These are phyloP conservation scores for Triplophysa yarkandensis DNA, from an alignment of 2,797 vertebrate species.

Conservation along the genomic window DNA sequence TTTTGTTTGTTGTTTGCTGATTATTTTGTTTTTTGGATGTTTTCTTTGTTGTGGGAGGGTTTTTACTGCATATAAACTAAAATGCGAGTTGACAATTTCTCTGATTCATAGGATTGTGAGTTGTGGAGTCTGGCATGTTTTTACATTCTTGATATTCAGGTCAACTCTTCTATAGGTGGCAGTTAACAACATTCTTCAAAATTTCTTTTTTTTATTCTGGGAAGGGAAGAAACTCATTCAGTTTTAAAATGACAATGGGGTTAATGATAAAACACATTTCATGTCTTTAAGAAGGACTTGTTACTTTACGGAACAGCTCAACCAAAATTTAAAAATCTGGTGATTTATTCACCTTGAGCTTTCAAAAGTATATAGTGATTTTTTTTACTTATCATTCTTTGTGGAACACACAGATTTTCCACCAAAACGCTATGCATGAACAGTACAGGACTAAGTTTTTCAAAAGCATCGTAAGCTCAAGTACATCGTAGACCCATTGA, in stretches of 20 bases:
- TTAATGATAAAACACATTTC: no score
- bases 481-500: no score
- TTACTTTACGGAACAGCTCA: not conserved
- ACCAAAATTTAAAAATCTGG: not conserved
- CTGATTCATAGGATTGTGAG: slow-evolving; percentile 46
- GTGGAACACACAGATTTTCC: no score
- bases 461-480: no score
- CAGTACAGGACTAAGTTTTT: no score
- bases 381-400: no score
- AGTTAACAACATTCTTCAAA: no score
- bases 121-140: slow-evolving; percentile 30
- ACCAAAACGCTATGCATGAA: no score
- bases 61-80: slow-evolving; percentile 19
- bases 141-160: not conserved
- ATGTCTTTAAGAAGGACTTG: no score
- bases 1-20: slow-evolving; percentile 20
- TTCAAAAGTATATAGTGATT: not conserved
- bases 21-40: slow-evolving; percentile 17
- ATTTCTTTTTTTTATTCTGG: no score
- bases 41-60: slow-evolving; percentile 29
- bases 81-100: slow-evolving; percentile 42
- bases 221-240: slow-evolving; percentile 19
- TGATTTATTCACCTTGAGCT: not conserved
- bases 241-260: no score
- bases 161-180: no score